Evolutionary conservation across 2,888 invertebrate species (phyloP).

Genomic region (Cremastinae sp.): DNA sequence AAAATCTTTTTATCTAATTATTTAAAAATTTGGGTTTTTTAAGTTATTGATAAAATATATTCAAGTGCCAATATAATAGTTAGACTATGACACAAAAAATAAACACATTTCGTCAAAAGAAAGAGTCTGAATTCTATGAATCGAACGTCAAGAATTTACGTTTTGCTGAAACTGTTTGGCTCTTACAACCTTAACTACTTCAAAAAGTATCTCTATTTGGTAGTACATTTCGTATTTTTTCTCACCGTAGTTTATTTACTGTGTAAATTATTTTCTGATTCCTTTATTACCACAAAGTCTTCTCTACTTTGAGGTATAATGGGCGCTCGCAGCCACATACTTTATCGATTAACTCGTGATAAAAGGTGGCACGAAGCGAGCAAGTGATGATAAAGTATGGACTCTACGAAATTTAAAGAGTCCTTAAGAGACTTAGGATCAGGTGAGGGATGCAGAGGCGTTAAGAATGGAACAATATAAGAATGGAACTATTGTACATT

Average conservation of each 20-base stretch:
- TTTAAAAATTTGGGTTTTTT: no score
- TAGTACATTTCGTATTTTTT: neutral
- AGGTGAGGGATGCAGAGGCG: slow-evolving; percentile 17
- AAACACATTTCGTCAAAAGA: no score
- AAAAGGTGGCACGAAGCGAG: slow-evolving; percentile 21
- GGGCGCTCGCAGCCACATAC: slow-evolving; percentile 50
- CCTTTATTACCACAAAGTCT: slow-evolving; percentile 62
- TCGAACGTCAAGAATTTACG: no score
- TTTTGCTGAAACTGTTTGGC: no score
- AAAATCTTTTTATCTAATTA: no score
- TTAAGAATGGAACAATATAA: slow-evolving; percentile 32
- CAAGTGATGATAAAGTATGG: slow-evolving; percentile 18
- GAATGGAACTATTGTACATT: slow-evolving; percentile 10
- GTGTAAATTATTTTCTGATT: slow-evolving; percentile 23
- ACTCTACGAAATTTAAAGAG: slow-evolving; percentile 53
- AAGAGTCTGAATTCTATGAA: no score
- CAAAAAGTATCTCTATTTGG: no score
- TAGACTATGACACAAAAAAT: no score
- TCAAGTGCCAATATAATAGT: no score
- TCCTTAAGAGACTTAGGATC: slow-evolving; percentile 54
- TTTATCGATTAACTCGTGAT: slow-evolving; percentile 62
- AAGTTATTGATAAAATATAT: no score
- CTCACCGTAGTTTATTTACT: neutral
- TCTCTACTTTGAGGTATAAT: slow-evolving; percentile 51
- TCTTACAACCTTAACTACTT: no score